Conservation (phyloP, 2,888 invertebrate species). For the Amphipyra tragopoginis region DNA sequence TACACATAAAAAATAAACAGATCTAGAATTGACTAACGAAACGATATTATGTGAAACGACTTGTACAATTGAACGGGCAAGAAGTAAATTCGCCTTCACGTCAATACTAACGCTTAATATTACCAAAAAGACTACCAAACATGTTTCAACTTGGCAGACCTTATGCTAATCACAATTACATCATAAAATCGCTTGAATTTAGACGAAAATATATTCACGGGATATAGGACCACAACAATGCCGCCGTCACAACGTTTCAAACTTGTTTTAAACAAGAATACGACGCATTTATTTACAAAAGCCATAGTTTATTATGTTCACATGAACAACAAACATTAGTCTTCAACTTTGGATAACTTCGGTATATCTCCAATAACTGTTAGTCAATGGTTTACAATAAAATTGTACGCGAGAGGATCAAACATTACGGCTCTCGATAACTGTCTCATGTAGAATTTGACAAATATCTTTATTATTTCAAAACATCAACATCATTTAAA, state of each 20-base stretch:
- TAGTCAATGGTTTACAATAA: slow-evolving; percentile 60
- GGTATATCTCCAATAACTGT: slow-evolving; percentile 70
- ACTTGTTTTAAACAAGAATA: slow-evolving; percentile 65
- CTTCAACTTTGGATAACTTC: slow-evolving; percentile 77
- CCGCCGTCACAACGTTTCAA: slow-evolving; percentile 32
- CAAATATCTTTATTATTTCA: slow-evolving; percentile 78
- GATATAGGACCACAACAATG: slow-evolving; percentile 43
- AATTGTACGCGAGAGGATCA: slow-evolving; percentile 66
- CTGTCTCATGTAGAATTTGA: slow-evolving; percentile 83
- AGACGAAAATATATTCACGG: slow-evolving; percentile 34
- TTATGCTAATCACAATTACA: slow-evolving; percentile 41
- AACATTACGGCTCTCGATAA: slow-evolving; percentile 62
- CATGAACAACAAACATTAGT: slow-evolving; percentile 67
- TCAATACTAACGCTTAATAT: slow-evolving; percentile 32
- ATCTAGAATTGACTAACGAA: too few species aligned
- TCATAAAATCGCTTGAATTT: slow-evolving; percentile 33
- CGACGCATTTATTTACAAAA: slow-evolving; percentile 71
- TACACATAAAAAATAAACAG: too few species aligned
- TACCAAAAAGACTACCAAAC: slow-evolving; percentile 15
- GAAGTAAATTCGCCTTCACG: slow-evolving; percentile 16
- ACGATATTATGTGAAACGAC: too few species aligned
- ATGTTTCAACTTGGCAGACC: slow-evolving; percentile 29
- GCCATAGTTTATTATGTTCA: slow-evolving; percentile 61
- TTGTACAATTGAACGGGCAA: neutral
- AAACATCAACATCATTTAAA: slow-evolving; percentile 84